phyloP scores from a whole-genome alignment of 2,113 vertebrate genomes.

The Choloepus hoffmanni region DNA sequence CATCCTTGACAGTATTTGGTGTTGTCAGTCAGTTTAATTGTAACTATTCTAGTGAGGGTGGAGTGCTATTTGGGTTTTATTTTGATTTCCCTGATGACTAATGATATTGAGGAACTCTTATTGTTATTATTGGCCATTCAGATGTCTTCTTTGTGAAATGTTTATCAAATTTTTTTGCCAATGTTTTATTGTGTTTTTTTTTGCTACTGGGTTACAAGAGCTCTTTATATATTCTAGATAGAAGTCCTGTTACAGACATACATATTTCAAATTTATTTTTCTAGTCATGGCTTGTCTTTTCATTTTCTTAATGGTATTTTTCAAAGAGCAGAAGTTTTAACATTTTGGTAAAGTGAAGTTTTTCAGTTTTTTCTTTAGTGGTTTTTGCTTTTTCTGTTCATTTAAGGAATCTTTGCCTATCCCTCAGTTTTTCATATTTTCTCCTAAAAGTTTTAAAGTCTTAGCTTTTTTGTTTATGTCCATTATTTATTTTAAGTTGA shows the following conservation, averaged over 20 bases:
- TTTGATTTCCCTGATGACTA: background rate
- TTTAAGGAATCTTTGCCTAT: constrained; percentile 9
- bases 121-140: background rate
- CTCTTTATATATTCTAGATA: background rate
- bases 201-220: background rate
- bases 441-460: background rate
- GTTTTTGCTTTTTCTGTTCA: background rate
- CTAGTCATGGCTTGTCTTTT: background rate
- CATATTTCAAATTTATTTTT: constrained; percentile 10
- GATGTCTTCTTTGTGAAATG: background rate
- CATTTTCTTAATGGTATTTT: constrained; percentile 27
- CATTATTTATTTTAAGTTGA: background rate
- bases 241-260: background rate
- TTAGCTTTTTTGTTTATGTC: background rate
- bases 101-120: background rate
- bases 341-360: background rate
- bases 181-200: background rate
- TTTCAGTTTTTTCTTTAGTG: background rate
- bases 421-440: background rate
- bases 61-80: background rate
- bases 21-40: background rate
- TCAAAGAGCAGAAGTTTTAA: background rate
- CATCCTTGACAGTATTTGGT: background rate
- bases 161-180: background rate
- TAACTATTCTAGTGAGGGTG: background rate